Conservation (phyloP, 2,113 vertebrate genomes). For the Menura novaehollandiae region DNA sequence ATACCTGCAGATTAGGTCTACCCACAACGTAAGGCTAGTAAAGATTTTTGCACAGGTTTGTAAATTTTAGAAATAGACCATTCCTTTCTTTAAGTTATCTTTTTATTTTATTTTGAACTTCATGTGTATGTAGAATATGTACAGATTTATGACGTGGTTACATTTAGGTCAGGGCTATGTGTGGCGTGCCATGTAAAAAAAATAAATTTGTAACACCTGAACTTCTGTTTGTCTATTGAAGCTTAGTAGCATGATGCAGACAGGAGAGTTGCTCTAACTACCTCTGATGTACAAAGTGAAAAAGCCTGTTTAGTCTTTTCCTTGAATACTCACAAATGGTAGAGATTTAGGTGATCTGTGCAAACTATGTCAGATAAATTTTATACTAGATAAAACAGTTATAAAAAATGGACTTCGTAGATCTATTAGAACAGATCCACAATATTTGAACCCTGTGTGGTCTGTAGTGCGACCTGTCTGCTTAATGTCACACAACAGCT, state of each 20-base stretch:
- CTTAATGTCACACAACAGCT: not conserved
- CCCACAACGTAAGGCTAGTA: constrained; percentile 87
- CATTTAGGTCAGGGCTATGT: not conserved
- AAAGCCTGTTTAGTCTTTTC: not conserved
- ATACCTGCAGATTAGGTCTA: constrained; percentile 91
- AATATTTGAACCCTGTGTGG: not conserved
- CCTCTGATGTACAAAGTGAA: not conserved
- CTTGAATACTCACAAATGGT: not conserved
- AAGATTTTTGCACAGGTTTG: constrained; percentile 99
- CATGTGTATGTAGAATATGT: not conserved
- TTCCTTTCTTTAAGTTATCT: not conserved
- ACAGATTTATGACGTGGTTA: not conserved
- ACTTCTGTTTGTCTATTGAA: not conserved
- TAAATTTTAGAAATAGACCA: not conserved
- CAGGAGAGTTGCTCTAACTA: not conserved
- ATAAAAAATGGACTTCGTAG: not conserved
- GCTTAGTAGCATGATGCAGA: not conserved
- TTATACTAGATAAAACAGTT: not conserved
- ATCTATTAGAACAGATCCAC: not conserved
- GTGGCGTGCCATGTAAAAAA: not conserved
- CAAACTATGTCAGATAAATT: not conserved
- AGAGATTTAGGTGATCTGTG: not conserved
- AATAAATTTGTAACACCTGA: not conserved
- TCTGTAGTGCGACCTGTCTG: not conserved
- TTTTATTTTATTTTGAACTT: not conserved